Conservation (phyloP, 2,113 vertebrate species). For the Lepidothrix coronata region DNA sequence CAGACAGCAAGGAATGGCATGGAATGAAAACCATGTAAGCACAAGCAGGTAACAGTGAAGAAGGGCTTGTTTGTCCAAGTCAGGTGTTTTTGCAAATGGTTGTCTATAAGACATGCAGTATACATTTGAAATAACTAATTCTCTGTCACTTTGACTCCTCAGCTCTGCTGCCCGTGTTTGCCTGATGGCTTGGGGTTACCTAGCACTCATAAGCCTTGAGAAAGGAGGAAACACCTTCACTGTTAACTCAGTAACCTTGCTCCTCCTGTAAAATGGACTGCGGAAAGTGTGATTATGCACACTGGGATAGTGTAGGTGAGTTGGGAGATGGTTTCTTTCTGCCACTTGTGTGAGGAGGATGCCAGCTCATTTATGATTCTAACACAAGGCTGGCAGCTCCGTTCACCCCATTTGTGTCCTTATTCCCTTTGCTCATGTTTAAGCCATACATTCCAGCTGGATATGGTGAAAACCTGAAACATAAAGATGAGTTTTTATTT, state of each 20-base stretch:
- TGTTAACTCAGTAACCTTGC: background rate
- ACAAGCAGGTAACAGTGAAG: background rate
- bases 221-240: background rate
- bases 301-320: background rate
- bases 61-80: background rate
- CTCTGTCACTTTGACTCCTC: background rate
- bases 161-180: background rate
- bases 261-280: background rate
- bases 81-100: background rate
- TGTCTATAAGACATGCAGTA: background rate
- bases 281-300: background rate
- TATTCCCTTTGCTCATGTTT: background rate
- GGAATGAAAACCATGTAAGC: rapidly evolving
- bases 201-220: rapidly evolving
- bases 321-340: background rate
- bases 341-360: background rate
- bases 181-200: background rate
- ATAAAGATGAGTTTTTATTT: background rate
- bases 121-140: background rate
- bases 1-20: background rate
- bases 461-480: background rate
- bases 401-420: rapidly evolving
- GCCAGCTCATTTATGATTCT: background rate
- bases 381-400: background rate
- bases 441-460: background rate